Conservation (phyloP, 2,797 vertebrate genomes). For the Mus caroli region DNA sequence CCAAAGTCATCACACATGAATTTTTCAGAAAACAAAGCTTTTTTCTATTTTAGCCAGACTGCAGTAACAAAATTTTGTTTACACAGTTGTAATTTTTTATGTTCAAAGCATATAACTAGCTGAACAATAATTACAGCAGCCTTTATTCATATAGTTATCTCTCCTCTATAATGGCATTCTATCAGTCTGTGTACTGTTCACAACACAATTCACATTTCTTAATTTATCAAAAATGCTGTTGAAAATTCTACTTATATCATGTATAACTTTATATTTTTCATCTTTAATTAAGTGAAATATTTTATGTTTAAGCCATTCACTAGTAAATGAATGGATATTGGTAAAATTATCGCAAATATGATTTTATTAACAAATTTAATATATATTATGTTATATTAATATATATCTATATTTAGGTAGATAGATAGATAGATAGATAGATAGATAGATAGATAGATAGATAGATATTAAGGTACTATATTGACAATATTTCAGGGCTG, state of each 20-base stretch:
- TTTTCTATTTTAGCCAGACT: neutral
- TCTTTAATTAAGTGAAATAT: slow-evolving; percentile 19
- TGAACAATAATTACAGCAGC: slow-evolving; percentile 35
- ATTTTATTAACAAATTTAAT: neutral
- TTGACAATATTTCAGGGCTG: neutral
- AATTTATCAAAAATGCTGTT: slow-evolving; percentile 46
- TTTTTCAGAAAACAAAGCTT: slow-evolving; percentile 45
- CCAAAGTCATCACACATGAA: neutral
- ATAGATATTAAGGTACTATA: neutral
- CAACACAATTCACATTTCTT: neutral
- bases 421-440: too few species aligned
- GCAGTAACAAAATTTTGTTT: slow-evolving; percentile 40
- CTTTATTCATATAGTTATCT: slow-evolving; percentile 11
- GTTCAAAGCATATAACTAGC: slow-evolving; percentile 16
- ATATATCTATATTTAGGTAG: neutral
- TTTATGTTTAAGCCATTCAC: neutral
- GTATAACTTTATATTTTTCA: neutral
- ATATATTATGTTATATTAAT: neutral
- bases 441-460: too few species aligned
- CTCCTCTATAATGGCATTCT: slow-evolving; percentile 1
- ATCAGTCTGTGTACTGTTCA: neutral
- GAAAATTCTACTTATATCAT: neutral
- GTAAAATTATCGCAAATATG: neutral
- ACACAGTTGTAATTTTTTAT: neutral
- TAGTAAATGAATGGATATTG: neutral